phyloP scores from a whole-genome alignment of 2,797 vertebrate genomes.

The Sebastes hubbsi region DNA sequence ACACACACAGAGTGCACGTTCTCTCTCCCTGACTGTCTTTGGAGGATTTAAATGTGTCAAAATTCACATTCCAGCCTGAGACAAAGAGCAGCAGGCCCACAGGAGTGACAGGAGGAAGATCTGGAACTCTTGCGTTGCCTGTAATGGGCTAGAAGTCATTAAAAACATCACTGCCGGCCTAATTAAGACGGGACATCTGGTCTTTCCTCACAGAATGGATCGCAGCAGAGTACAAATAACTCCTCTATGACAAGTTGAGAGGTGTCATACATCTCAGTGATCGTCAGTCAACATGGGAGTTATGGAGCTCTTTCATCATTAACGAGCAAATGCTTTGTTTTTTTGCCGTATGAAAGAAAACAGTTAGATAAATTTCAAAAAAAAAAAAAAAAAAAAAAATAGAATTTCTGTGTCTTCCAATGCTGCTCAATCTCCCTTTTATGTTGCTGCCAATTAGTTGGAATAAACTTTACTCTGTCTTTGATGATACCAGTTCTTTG shows the following conservation, averaged over 20 bases:
- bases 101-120: conserved; percentile 80
- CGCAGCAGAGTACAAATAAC: conserved; percentile 84
- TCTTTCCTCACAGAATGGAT: conserved; percentile 84
- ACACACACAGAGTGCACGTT: conserved; percentile 6
- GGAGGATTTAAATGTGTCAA: conserved; percentile 75
- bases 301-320: conserved; percentile 81
- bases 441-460: conserved; percentile 77
- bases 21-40: conserved; percentile 44
- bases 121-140: conserved; percentile 73
- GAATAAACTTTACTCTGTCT: conserved; percentile 71
- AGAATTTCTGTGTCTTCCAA: conserved; percentile 56
- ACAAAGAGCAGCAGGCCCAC: conserved; percentile 74
- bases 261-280: conserved; percentile 87
- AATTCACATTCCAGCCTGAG: conserved; percentile 51
- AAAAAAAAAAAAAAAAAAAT: conserved; percentile 1
- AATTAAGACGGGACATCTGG: conserved; percentile 89
- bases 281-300: conserved; percentile 85
- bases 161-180: conserved; percentile 87
- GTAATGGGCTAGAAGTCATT: conserved; percentile 86
- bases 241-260: conserved; percentile 85
- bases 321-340: conserved; percentile 83
- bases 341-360: conserved; percentile 72
- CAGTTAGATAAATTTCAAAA: conserved; percentile 58
- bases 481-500: conserved; percentile 57
- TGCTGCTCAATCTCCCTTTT: conserved; percentile 67